Evolutionary conservation across 2,888 invertebrate species (phyloP).

Genomic region (Drosophila fulvimacula): DNA sequence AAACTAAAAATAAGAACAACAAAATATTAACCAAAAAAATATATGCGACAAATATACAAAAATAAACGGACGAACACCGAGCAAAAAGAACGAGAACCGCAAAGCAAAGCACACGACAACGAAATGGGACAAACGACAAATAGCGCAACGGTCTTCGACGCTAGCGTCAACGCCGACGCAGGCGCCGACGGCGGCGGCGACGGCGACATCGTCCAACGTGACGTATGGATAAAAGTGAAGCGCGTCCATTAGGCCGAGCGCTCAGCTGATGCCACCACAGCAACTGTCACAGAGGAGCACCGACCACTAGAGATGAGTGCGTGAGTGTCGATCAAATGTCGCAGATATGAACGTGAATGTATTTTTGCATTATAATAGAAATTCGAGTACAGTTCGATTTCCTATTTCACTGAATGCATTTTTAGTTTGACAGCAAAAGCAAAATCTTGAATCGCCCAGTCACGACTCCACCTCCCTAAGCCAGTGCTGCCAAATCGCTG

Average conservation of each 20-base stretch:
- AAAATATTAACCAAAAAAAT: slow-evolving; percentile 73
- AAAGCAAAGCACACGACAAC: slow-evolving; percentile 60
- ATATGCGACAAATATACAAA: slow-evolving; percentile 66
- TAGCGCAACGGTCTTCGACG: slow-evolving; percentile 29
- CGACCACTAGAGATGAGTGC: slow-evolving; percentile 34
- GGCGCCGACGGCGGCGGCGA: slow-evolving; percentile 8
- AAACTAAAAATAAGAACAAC: slow-evolving; percentile 73
- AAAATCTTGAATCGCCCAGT: not conserved
- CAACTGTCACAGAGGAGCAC: slow-evolving; percentile 25
- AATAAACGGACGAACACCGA: slow-evolving; percentile 64
- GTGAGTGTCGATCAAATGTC: slow-evolving; percentile 29
- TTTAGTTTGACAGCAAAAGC: not conserved
- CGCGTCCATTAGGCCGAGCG: slow-evolving; percentile 44
- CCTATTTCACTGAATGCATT: not conserved
- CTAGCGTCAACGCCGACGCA: slow-evolving; percentile 19
- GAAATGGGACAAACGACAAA: slow-evolving; percentile 64
- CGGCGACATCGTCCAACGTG: slow-evolving; percentile 25
- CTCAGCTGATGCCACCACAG: slow-evolving; percentile 46
- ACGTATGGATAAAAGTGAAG: slow-evolving; percentile 44
- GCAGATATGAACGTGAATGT: not conserved
- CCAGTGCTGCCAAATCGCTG: slow-evolving; percentile 55
- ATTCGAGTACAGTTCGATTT: not conserved
- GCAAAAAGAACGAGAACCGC: slow-evolving; percentile 45
- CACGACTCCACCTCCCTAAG: not conserved
- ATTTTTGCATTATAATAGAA: not conserved